Percentiles rank a stretch among this genome's conserved stretches.
phyloP scores from a whole-genome alignment of 37 sponge, comb jelly and placozoan genomes.

The Beroe forskalii region DNA sequence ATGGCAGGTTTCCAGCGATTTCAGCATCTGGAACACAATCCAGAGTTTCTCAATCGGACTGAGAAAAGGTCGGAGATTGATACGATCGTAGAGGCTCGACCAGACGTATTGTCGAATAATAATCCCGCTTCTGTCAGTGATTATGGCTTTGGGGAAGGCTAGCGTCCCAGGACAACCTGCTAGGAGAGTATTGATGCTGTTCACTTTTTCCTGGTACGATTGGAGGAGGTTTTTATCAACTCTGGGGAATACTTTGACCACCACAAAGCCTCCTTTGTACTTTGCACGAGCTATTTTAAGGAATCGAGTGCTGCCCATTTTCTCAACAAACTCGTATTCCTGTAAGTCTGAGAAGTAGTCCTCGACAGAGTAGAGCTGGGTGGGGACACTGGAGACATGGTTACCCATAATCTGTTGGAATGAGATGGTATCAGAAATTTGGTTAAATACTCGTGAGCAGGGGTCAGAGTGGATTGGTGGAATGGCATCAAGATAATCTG shows the following conservation, averaged over 20 bases:
- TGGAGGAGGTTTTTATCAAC: slow-evolving; percentile 76
- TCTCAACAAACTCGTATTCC: slow-evolving; percentile 64
- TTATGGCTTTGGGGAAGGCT: neutral
- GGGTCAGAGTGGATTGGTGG: no score
- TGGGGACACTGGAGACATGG: slow-evolving; percentile 41
- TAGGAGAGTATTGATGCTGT: neutral
- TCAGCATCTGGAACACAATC: slow-evolving; percentile 93
- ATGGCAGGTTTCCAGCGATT: slow-evolving; percentile 82
- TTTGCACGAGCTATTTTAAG: slow-evolving; percentile 86
- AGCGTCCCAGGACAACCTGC: slow-evolving; percentile 37
- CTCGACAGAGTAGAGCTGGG: slow-evolving; percentile 81
- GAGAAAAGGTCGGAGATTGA: slow-evolving; percentile 87
- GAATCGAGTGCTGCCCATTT: slow-evolving; percentile 93
- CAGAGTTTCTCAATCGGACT: slow-evolving; percentile 88
- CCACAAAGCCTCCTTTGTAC: slow-evolving; percentile 74
- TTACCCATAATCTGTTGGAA: slow-evolving; percentile 14
- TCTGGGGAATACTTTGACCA: slow-evolving; percentile 89
- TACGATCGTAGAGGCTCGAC: slow-evolving; percentile 89
- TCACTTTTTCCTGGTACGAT: slow-evolving; percentile 72
- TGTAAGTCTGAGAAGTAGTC: slow-evolving; percentile 83
- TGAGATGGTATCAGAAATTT: no score
- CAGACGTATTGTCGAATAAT: slow-evolving; percentile 85
- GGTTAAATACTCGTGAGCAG: no score
- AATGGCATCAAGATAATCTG: no score
- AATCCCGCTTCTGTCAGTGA: slow-evolving; percentile 83